Evolutionary conservation across 2,888 invertebrate genomes (phyloP).

Genomic region (Oxycera nigricornis): DNA sequence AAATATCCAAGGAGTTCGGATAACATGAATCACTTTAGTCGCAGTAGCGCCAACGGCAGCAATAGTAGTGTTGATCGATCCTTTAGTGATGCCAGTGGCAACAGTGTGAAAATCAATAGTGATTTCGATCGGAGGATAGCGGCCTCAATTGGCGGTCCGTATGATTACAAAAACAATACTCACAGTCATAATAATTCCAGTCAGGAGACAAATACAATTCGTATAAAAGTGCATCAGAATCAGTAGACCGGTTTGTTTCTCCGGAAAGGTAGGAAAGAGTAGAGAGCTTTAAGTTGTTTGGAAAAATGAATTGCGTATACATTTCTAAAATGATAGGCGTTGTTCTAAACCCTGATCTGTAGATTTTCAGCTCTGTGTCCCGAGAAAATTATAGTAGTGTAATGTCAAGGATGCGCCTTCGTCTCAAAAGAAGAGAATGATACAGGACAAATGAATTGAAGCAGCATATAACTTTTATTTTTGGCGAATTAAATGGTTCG

Average conservation of each 20-base stretch:
- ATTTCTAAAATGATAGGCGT: too few species aligned
- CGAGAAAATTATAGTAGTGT: too few species aligned
- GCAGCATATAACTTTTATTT: background rate
- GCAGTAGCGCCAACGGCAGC: constrained; percentile 13
- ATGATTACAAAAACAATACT: constrained; percentile 42
- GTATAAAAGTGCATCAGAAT: constrained; percentile 48
- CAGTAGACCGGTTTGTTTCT: constrained; percentile 27
- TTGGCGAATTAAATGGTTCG: background rate
- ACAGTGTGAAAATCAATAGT: constrained; percentile 17
- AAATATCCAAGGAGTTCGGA: background rate
- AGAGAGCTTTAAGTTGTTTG: too few species aligned
- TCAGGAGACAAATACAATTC: constrained; percentile 46
- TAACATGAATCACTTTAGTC: constrained; percentile 13
- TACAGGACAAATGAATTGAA: too few species aligned
- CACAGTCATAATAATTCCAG: constrained; percentile 16
- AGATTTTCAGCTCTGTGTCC: too few species aligned
- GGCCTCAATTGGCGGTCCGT: constrained; percentile 43
- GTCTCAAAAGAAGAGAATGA: too few species aligned
- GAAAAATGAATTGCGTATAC: too few species aligned
- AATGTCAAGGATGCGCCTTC: too few species aligned
- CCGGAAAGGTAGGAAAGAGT: too few species aligned
- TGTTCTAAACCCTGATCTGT: too few species aligned
- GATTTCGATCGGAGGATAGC: constrained; percentile 45
- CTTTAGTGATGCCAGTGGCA: constrained; percentile 14
- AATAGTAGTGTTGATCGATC: constrained; percentile 38